Percentiles rank a stretch among this genome's conserved stretches.
These are phyloP conservation scores for Oxystoma pomonae DNA, from an alignment of 2,888 invertebrate genomes.

Conservation along the genomic window DNA sequence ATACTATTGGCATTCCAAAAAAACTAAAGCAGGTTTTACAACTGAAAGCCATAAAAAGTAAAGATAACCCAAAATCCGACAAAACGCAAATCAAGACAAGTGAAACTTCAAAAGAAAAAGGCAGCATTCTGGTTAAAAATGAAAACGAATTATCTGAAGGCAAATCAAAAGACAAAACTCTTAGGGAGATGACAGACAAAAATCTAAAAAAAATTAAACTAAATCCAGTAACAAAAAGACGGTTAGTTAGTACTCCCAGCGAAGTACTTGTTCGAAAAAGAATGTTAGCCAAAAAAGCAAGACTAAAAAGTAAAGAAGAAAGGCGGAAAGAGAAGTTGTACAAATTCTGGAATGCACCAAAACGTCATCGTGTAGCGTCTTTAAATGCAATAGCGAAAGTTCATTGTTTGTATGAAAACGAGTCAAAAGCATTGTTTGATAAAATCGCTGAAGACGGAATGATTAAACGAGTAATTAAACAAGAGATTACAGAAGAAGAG, in stretches of 20 bases:
- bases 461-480: conserved; percentile 16
- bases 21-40: conserved; percentile 34
- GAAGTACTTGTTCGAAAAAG: conserved; percentile 11
- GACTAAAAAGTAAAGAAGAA: conserved; percentile 21
- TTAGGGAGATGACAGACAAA: conserved; percentile 17
- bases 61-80: conserved; percentile 13
- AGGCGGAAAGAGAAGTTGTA: conserved; percentile 39
- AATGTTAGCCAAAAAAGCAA: conserved; percentile 17
- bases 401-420: conserved; percentile 87
- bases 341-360: conserved; percentile 73
- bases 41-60: conserved; percentile 32
- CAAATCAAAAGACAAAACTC: conserved; percentile 18
- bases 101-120: conserved; percentile 28
- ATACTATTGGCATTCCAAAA: conserved; percentile 25
- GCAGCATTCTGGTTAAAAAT: conserved; percentile 17
- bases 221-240: background rate
- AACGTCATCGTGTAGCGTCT: conserved; percentile 82
- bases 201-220: conserved; percentile 5
- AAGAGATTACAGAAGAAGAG: background rate
- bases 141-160: conserved; percentile 17
- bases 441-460: conserved; percentile 26
- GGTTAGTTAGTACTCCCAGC: background rate
- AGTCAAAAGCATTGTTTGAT: conserved; percentile 53
- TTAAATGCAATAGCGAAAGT: conserved; percentile 87
- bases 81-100: conserved; percentile 30